Evolutionary conservation across 2,888 invertebrate species (phyloP), one percentile per base, ranked within the genome.

Genomic region (Argyra leucocephala): DNA sequence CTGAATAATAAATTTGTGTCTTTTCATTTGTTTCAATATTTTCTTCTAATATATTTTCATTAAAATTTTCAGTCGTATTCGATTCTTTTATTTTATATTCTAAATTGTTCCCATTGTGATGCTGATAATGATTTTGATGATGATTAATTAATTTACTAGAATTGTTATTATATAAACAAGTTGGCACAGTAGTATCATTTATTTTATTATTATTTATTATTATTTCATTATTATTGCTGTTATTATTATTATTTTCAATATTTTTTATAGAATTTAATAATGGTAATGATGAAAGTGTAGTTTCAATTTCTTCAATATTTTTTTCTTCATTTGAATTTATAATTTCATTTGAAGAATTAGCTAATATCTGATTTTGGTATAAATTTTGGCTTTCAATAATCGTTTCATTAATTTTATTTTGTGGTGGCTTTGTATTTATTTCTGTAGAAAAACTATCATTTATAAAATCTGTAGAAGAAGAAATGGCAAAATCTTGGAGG

Each of bases 151-250:
- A 62, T 22, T 57, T 61, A 62, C 64, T 18, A 48, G 48, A n/a
- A 18, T 48, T 48, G 18, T 48, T 18, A 48, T 3, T 48, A 48
- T 18, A 48, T 48, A 31, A 24, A 60, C 24, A 58, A 62, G 37
- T 66, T 64, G 64, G 64, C 64, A 64, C 66, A 57, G 22, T 64
- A 64, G 60, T 64, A 66, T 59, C 63, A 66, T 48, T 12, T 48
- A 18, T 48, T 48, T 15, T 48, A 9, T 48, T 48, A 48, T 48
- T 48, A 48, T 48, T 31, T 48, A 48, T 48, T 31, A 31, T 31
- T 9, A 15, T 12, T 15, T 15, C 48, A 18, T 18, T 48, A 48
- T 48, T 48, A n/a, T 37, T 37, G 37, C 48, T 48, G 48, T 48
- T 48, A n/a, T 48, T 48, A n/a, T n/a, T n/a, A 48, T 48, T 18